phyloP scores from a whole-genome alignment of 2,797 vertebrate genomes.

The Malurus splendens region DNA sequence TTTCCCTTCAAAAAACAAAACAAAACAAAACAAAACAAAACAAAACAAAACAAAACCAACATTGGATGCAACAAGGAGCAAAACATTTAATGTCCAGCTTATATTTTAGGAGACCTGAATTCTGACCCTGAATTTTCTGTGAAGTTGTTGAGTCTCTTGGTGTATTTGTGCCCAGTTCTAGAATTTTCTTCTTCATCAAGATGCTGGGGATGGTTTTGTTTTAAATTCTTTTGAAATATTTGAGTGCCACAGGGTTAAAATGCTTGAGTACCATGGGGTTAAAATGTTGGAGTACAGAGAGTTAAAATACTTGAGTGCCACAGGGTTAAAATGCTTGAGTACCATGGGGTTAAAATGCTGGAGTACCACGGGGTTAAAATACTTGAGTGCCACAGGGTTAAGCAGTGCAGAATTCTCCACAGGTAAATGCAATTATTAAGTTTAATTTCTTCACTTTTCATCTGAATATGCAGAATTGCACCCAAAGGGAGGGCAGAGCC shows the following conservation, averaged over 20 bases:
- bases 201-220: background rate
- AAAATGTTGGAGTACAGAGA: background rate
- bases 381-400: rapidly evolving
- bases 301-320: background rate
- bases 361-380: background rate
- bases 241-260: rapidly evolving
- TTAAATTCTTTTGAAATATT: background rate
- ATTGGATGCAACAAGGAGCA: background rate
- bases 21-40: background rate
- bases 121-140: background rate
- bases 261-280: background rate
- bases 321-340: rapidly evolving
- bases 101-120: background rate
- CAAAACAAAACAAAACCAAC: too few species aligned
- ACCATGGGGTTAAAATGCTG: background rate
- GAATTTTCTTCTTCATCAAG: background rate
- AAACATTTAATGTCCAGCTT: background rate
- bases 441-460: background rate
- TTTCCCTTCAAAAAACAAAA: background rate
- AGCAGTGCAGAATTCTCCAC: background rate
- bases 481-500: background rate
- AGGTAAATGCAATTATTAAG: background rate
- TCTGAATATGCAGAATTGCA: background rate
- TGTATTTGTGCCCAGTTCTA: background rate
- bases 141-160: background rate